A percentile compares a stretch with the other conserved stretches of the same genome.
Conservation (phyloP, 1,140 invertebrate species). For the Bombus breviceps region DNA sequence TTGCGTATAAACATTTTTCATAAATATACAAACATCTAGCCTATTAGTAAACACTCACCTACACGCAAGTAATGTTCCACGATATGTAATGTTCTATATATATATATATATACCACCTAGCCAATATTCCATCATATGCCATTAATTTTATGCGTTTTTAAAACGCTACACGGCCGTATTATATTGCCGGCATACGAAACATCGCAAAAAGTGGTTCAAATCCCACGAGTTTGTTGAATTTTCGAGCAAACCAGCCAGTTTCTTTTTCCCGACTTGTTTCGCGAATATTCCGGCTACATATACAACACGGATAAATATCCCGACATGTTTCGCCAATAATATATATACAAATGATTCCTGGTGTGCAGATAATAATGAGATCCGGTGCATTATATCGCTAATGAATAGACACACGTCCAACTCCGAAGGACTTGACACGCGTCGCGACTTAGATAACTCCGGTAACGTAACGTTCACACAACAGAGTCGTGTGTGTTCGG, state of each 20-base stretch:
- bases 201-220: not conserved
- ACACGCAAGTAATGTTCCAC: too few relatives aligned
- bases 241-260: not conserved
- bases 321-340: too few relatives aligned
- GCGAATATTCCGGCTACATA: too few relatives aligned
- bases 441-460: constrained; percentile 11
- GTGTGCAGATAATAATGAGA: constrained; percentile 3
- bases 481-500: not conserved
- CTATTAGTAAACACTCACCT: too few relatives aligned
- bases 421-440: constrained; percentile 33
- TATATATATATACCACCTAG: too few relatives aligned
- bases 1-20: too few relatives aligned
- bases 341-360: too few relatives aligned
- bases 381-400: constrained; percentile 14
- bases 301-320: too few relatives aligned
- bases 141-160: not conserved
- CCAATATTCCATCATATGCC: not conserved
- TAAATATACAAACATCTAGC: too few relatives aligned
- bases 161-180: too few relatives aligned
- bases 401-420: constrained; percentile 18
- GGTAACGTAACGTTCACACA: constrained; percentile 5
- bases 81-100: too few relatives aligned
- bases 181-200: not conserved
- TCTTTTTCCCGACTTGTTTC: not conserved
- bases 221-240: not conserved